These are phyloP conservation scores for Chirona hameri DNA, from an alignment of 2,888 invertebrate genomes.

Conservation along the genomic window DNA sequence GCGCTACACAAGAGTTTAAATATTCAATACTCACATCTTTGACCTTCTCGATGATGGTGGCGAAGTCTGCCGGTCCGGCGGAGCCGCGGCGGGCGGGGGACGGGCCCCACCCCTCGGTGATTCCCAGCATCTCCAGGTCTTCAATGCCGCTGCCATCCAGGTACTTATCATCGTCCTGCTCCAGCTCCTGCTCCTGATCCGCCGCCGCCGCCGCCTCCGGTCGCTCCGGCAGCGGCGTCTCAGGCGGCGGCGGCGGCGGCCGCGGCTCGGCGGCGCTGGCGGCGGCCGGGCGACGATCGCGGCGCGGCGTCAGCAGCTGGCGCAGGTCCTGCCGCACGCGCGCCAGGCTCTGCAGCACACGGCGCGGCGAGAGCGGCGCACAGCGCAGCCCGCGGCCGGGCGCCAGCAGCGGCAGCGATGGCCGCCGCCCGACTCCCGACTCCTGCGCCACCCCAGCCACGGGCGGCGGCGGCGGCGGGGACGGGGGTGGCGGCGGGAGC, in stretches of 20 bases:
- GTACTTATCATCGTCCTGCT: background rate
- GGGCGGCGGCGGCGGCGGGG: background rate
- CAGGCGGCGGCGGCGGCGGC: slow-evolving; percentile 7
- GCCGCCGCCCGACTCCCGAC: slow-evolving; percentile 5
- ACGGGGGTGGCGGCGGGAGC: background rate
- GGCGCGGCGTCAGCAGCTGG: slow-evolving; percentile 27
- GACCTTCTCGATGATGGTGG: slow-evolving; percentile 86
- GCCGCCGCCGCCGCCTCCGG: background rate
- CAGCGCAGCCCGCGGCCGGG: slow-evolving; percentile 23
- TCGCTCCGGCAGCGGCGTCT: background rate
- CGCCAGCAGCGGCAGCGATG: background rate
- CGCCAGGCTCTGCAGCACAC: slow-evolving; percentile 1
- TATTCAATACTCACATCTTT: slow-evolving; percentile 74
- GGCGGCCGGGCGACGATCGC: background rate
- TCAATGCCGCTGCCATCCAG: background rate
- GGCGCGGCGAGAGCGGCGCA: slow-evolving; percentile 27
- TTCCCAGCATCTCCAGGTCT: slow-evolving; percentile 29
- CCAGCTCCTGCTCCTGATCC: background rate
- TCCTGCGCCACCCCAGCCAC: too few relatives aligned
- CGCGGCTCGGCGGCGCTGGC: slow-evolving; percentile 34
- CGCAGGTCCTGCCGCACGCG: slow-evolving; percentile 27
- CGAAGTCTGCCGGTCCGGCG: slow-evolving; percentile 61
- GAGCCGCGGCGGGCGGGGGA: background rate
- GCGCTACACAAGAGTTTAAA: too few relatives aligned
- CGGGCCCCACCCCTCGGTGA: slow-evolving; percentile 26